Evolutionary conservation across 2,113 vertebrate species (phyloP), one percentile per base, ranked within the genome.

Genomic region (Neogobius melanostomus): DNA sequence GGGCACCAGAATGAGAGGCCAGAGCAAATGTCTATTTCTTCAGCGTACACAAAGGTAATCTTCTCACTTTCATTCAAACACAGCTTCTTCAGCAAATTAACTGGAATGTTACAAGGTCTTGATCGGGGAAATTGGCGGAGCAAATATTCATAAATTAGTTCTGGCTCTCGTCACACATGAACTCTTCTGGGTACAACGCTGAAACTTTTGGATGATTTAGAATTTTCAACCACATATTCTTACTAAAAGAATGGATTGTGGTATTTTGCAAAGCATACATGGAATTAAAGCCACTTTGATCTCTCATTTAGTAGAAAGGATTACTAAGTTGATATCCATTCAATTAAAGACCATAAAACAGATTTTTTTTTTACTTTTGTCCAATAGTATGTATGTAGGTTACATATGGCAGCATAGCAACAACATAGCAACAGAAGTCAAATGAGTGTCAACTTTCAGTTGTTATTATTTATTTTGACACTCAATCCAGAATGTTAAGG

Each of bases 31-130:
- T 28, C 7, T 59, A 42, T 59, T 42, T 14, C 56, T 59, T 59
- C 56, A 59, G 56, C 42, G 56, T 59, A 59, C 28, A 59, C 56
- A 59, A 11, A 59, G 56, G 56, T 59, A 59, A 59, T 59, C 56
- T 59, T 59, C 56, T 2, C 6, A 10, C 56, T 59, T 11, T 21
- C 56, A 59, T 59, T 59, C 28, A 6, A 59, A 59, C 56, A 42
- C 56, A 42, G 28, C 56, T 28, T 59, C 11, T 11, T 42, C 14
- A 7, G 56, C 28, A 59, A 59, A 59, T 59, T 59, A 59, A 59
- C 21, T 59, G 56, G 54, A 36, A 36, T 36, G 17, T 57, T 57
- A 57, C 54, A 57, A 57, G 54, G 56, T 59, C 56, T 59, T 11
- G 28, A 59, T 15, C 21, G 14, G 11, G 56, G 28, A 42, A 59